Conservation (phyloP, 1,140 invertebrate genomes). For the Amphibalanus amphitrite region DNA sequence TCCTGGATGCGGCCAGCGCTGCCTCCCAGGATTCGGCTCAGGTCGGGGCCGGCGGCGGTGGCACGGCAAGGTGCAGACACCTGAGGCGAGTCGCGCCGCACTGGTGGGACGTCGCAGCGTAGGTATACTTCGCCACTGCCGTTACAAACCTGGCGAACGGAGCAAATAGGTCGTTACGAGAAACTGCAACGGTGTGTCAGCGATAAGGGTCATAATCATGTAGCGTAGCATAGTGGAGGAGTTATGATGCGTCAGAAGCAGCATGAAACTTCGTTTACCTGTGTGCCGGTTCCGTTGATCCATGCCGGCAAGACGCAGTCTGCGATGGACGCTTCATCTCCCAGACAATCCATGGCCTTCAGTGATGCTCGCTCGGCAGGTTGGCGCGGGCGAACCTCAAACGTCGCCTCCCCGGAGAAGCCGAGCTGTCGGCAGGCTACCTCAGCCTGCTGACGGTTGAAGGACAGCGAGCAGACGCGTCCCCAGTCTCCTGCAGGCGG, state of each 20-base stretch:
- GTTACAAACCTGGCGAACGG: neutral
- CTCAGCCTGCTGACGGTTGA: neutral
- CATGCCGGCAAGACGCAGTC: neutral
- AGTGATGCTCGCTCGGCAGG: neutral
- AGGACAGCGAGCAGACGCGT: neutral
- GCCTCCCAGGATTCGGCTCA: conserved; percentile 3
- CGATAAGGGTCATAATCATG: no score
- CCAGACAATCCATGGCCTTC: conserved; percentile 1
- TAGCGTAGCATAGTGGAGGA: no score
- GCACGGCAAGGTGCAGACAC: neutral
- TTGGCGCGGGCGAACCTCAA: neutral
- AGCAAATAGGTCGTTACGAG: no score
- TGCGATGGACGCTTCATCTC: neutral
- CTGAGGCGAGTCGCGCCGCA: neutral
- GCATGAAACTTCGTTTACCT: no score
- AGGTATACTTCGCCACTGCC: neutral
- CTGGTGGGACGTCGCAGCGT: neutral
- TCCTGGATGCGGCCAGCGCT: neutral
- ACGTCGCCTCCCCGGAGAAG: neutral
- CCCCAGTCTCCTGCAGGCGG: neutral
- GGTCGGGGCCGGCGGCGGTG: neutral
- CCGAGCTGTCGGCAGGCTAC: neutral
- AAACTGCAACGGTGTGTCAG: no score
- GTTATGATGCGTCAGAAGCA: no score
- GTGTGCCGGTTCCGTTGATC: neutral